phyloP scores from a whole-genome alignment of 2,113 vertebrate genomes.

The Malurus elegans region DNA sequence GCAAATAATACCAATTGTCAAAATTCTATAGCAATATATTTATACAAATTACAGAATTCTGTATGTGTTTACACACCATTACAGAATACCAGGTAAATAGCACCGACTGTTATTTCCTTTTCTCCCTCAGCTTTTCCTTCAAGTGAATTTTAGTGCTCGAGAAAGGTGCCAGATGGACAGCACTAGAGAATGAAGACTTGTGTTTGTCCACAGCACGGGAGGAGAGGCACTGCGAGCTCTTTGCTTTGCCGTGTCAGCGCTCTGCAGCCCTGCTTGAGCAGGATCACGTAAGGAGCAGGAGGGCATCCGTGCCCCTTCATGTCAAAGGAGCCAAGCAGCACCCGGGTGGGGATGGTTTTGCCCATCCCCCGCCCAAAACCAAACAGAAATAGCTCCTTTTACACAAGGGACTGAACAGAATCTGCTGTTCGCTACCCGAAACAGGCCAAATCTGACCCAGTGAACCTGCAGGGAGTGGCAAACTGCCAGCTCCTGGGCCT shows the following conservation, averaged over 20 bases:
- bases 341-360: neutral
- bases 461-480: neutral
- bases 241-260: neutral
- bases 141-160: slow-evolving; percentile 25
- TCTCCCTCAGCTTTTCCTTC: neutral
- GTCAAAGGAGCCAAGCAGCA: slow-evolving; percentile 15
- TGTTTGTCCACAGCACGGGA: slow-evolving; percentile 16
- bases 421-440: neutral
- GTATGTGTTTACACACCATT: slow-evolving; percentile 73
- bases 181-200: slow-evolving; percentile 28
- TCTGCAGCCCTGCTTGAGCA: slow-evolving; percentile 10
- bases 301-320: neutral
- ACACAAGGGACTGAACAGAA: slow-evolving; percentile 3
- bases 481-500: slow-evolving; percentile 16
- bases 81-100: slow-evolving; percentile 69
- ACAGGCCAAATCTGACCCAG: slow-evolving; percentile 25
- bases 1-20: slow-evolving; percentile 72
- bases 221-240: neutral
- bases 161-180: slow-evolving; percentile 55
- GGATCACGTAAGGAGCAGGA: neutral
- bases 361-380: neutral
- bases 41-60: slow-evolving; percentile 74
- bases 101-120: neutral
- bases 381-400: slow-evolving; percentile 36
- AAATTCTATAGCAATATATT: slow-evolving; percentile 76